These are phyloP conservation scores for Gobius niger DNA, from an alignment of 2,113 vertebrate genomes.

Conservation along the genomic window DNA sequence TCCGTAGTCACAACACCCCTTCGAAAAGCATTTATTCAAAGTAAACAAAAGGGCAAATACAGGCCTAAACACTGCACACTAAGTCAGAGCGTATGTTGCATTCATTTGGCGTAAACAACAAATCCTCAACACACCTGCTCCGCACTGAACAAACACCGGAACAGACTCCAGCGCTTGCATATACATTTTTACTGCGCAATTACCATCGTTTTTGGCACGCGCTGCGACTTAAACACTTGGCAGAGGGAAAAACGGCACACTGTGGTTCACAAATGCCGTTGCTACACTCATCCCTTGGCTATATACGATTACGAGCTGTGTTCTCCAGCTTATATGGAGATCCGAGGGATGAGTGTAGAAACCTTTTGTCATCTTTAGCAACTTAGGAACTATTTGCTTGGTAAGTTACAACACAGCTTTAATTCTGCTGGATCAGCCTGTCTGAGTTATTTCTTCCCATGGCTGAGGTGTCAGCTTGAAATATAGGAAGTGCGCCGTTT, in stretches of 20 bases:
- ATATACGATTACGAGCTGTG: not conserved
- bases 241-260: not conserved
- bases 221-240: not conserved
- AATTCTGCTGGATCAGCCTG: not conserved
- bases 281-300: too few relatives aligned
- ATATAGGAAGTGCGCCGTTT: slow-evolving; percentile 16
- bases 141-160: too few relatives aligned
- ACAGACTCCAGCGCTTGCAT: not conserved
- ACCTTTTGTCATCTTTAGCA: too few relatives aligned
- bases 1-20: too few relatives aligned
- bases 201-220: not conserved
- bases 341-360: too few relatives aligned
- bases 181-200: not conserved
- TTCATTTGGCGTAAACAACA: not conserved
- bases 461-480: not conserved
- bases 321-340: not conserved
- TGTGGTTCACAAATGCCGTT: not conserved
- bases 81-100: not conserved
- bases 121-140: not conserved
- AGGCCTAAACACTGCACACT: not conserved
- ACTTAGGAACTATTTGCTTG: not conserved
- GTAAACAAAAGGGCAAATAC: not conserved
- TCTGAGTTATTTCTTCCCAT: slow-evolving; percentile 4
- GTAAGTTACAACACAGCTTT: not conserved
- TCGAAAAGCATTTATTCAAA: too few relatives aligned